Evolutionary conservation across 1,140 invertebrate genomes (phyloP).

Genomic region (Diprion similis): DNA sequence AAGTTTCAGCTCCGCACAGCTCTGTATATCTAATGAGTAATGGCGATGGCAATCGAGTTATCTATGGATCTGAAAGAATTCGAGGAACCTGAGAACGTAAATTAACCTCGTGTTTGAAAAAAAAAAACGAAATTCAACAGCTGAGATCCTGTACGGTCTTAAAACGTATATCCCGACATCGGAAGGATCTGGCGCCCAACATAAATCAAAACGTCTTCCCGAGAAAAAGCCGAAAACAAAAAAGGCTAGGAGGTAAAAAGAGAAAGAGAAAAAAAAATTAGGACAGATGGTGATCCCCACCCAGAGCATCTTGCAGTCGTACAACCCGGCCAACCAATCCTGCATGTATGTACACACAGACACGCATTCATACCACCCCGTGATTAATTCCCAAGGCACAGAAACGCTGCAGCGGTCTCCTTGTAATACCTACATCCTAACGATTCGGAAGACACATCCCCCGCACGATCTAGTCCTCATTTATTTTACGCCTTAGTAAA

Average conservation of each 20-base stretch:
- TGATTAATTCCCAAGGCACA: background rate
- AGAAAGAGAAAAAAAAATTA: slow-evolving; percentile 10
- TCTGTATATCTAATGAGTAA: too few relatives aligned
- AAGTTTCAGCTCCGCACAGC: too few relatives aligned
- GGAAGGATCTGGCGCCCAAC: slow-evolving; percentile 15
- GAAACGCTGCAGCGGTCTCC: background rate
- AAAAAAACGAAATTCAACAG: background rate
- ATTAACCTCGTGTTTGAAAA: background rate
- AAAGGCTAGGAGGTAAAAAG: background rate
- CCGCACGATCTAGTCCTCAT: background rate
- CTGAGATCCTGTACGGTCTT: background rate
- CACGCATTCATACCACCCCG: background rate
- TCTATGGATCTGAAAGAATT: background rate
- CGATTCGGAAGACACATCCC: background rate
- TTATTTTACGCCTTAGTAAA: too few relatives aligned
- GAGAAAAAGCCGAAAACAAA: background rate
- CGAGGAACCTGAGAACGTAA: background rate
- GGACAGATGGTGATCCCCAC: slow-evolving; percentile 9
- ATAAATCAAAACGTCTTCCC: slow-evolving; percentile 5
- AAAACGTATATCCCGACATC: background rate
- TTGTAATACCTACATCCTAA: background rate
- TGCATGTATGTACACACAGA: background rate
- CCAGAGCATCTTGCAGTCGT: slow-evolving; percentile 9
- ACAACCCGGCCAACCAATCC: background rate
- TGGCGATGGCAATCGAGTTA: too few relatives aligned